Conservation (phyloP, 2,888 invertebrate genomes). For the Ophion costatus region DNA sequence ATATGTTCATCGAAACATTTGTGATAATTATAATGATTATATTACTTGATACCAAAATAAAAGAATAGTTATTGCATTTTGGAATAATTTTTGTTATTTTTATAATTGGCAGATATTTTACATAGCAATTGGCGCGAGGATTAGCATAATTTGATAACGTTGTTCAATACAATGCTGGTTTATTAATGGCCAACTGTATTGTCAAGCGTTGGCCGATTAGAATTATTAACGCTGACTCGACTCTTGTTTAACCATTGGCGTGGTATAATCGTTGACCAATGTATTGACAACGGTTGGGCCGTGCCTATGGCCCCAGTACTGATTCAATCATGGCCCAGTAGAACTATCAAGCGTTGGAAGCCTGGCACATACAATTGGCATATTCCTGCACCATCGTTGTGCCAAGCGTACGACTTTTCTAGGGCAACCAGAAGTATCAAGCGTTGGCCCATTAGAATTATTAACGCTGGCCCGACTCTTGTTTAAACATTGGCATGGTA, state of each 20-base stretch:
- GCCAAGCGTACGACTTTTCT: constrained; percentile 4
- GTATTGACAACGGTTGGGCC: constrained; percentile 21
- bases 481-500: constrained; percentile 2
- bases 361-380: constrained; percentile 9
- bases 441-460: constrained; percentile 1
- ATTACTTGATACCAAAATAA: constrained; percentile 16
- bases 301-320: constrained; percentile 2
- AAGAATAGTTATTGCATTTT: background rate
- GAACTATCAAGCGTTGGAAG: constrained; percentile 16
- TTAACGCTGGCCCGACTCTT: constrained; percentile 3
- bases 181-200: constrained; percentile 25
- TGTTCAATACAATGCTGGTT: constrained; percentile 15
- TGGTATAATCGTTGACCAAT: constrained; percentile 6
- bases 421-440: background rate
- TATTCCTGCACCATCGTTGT: constrained; percentile 3
- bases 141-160: constrained; percentile 12
- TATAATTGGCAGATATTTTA: constrained; percentile 16
- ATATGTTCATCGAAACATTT: constrained; percentile 6
- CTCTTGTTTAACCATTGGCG: constrained; percentile 11
- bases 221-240: constrained; percentile 13
- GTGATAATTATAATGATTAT: constrained; percentile 20
- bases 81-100: constrained; percentile 1
- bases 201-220: constrained; percentile 24
- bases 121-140: constrained; percentile 16
- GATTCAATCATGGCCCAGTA: constrained; percentile 20